A percentile compares a stretch with the other conserved stretches of the same genome.
Conservation (phyloP, 2,888 invertebrate genomes). For the Chaetogeoica ovagalla region DNA sequence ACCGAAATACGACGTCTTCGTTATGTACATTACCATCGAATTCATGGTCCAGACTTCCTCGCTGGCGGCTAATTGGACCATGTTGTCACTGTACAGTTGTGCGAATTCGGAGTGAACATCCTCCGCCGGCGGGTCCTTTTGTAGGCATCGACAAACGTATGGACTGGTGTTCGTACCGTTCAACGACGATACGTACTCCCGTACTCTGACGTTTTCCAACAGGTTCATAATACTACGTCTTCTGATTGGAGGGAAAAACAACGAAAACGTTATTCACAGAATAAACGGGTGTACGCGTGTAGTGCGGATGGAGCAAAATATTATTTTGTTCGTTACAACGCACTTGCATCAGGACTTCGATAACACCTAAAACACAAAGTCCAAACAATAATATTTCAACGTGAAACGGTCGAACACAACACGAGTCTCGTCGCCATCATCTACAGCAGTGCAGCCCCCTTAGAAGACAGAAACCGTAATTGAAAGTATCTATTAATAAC, state of each 20-base stretch:
- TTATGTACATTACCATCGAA: not conserved
- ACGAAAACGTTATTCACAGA: not conserved
- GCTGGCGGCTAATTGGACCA: constrained; percentile 15
- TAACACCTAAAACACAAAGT: too few species aligned
- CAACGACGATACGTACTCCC: not conserved
- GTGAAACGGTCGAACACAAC: too few species aligned
- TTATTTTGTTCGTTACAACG: too few species aligned
- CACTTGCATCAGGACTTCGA: too few species aligned
- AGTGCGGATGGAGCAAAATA: too few species aligned
- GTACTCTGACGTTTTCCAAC: not conserved
- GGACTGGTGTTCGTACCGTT: not conserved
- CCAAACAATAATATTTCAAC: too few species aligned
- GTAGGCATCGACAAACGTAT: not conserved
- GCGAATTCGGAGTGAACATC: not conserved
- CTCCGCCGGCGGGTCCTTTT: not conserved
- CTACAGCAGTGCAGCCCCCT: too few species aligned
- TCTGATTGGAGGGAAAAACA: not conserved
- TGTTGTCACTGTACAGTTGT: not conserved
- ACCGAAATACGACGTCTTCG: not conserved
- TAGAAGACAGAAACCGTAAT: too few species aligned
- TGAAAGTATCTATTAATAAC: too few species aligned
- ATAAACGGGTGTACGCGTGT: not conserved
- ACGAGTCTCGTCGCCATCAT: too few species aligned
- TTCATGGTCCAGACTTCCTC: not conserved
- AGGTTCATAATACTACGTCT: not conserved